These are phyloP conservation scores for Melanotaenia parkinsoni DNA, from an alignment of 2,797 vertebrate species.

Conservation along the genomic window DNA sequence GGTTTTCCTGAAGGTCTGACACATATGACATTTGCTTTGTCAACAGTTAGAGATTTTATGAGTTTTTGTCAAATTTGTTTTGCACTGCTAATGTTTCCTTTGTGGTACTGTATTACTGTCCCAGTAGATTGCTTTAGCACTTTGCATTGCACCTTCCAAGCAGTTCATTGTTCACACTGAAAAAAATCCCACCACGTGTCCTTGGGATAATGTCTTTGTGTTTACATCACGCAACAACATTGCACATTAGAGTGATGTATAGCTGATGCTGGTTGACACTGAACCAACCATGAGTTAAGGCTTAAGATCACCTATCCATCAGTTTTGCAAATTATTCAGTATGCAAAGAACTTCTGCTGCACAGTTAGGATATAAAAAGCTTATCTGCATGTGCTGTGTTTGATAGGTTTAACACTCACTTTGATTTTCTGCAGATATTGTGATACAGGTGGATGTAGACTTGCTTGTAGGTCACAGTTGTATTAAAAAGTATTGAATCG, in stretches of 20 bases:
- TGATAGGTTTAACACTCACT: constrained; percentile 30
- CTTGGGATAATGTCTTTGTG: constrained; percentile 68
- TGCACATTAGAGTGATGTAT: constrained; percentile 62
- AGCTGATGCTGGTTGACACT: constrained; percentile 46
- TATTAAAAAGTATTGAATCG: constrained; percentile 63
- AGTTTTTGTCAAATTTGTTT: constrained; percentile 62
- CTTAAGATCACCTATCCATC: constrained; percentile 55
- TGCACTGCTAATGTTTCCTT: constrained; percentile 56
- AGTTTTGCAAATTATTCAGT: constrained; percentile 48
- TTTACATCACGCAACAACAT: constrained; percentile 63
- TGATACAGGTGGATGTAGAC: constrained; percentile 40
- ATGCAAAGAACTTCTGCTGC: constrained; percentile 40
- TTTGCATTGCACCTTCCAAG: constrained; percentile 55
- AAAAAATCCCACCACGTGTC: constrained; percentile 67
- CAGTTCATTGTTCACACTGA: constrained; percentile 70
- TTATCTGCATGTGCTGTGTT: constrained; percentile 30
- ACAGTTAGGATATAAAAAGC: constrained; percentile 36
- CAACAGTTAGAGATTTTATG: constrained; percentile 65
- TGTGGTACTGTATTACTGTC: constrained; percentile 49
- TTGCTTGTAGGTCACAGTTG: constrained; percentile 39
- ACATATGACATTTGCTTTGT: constrained; percentile 72
- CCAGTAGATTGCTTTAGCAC: constrained; percentile 45
- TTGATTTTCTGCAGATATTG: constrained; percentile 57
- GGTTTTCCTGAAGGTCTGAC: constrained; percentile 58
- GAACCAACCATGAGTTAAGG: constrained; percentile 63